phyloP scores from a whole-genome alignment of 2,797 vertebrate species.

The Gymnoscopelus braueri region DNA sequence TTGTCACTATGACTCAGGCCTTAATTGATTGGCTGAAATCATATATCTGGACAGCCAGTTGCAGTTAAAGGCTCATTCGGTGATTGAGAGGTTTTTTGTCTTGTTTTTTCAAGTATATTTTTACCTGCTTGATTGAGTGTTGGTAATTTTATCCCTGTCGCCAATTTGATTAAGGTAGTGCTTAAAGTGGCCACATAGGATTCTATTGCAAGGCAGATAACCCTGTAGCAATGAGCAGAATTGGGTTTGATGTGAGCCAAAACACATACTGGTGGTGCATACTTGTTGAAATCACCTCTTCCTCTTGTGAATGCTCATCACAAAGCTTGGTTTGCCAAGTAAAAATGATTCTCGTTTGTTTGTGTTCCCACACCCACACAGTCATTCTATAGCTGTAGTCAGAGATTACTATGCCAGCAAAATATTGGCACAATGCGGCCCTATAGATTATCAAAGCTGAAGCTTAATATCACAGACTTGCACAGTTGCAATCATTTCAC shows the following conservation, averaged over 20 bases:
- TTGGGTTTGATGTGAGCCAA: no score
- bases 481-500: not conserved
- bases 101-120: not conserved
- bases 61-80: not conserved
- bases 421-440: no score
- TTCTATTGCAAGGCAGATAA: no score
- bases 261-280: no score
- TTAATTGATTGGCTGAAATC: constrained; percentile 25
- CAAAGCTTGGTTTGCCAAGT: not conserved
- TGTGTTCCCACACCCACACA: no score
- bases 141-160: constrained; percentile 1
- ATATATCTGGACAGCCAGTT: constrained; percentile 2
- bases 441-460: no score
- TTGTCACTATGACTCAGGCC: constrained; percentile 10
- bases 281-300: no score
- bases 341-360: not conserved
- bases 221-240: no score
- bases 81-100: not conserved
- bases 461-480: not conserved
- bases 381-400: no score
- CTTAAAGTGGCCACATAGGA: not conserved
- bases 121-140: not conserved
- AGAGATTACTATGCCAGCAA: no score
- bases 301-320: no score
- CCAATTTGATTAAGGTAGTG: not conserved